Evolutionary conservation across 2,888 invertebrate species (phyloP).

Genomic region (Archips xylosteana): DNA sequence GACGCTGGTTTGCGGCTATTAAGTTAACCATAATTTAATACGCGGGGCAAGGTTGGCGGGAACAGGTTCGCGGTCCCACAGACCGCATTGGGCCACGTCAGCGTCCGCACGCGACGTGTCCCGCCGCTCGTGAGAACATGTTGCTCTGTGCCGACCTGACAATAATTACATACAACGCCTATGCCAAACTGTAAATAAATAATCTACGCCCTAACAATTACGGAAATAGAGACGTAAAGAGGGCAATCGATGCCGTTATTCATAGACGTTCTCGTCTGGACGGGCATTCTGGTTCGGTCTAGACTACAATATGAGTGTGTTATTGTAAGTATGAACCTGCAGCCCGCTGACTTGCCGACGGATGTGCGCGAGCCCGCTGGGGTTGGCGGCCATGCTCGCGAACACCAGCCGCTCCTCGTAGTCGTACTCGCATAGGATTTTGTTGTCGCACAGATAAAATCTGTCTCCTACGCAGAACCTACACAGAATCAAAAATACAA

Average conservation of each 20-base stretch:
- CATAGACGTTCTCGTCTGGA: constrained; percentile 31
- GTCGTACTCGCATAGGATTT: constrained; percentile 97
- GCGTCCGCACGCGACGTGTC: constrained; percentile 28
- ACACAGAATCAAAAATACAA: constrained; percentile 50
- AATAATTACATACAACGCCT: constrained; percentile 16
- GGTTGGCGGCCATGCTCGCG: constrained; percentile 95
- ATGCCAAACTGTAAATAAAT: constrained; percentile 23
- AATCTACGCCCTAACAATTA: constrained; percentile 12
- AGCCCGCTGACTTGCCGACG: constrained; percentile 92
- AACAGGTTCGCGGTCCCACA: constrained; percentile 50
- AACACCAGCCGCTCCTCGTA: constrained; percentile 96
- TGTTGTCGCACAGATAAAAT: constrained; percentile 97
- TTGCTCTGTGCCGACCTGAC: not conserved
- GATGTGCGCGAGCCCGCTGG: constrained; percentile 94
- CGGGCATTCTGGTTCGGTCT: constrained; percentile 47
- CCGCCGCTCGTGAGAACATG: constrained; percentile 24
- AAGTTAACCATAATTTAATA: constrained; percentile 56
- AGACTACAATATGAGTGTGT: constrained; percentile 50
- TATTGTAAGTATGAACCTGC: constrained; percentile 71
- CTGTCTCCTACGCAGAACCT: constrained; percentile 98
- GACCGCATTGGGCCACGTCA: constrained; percentile 63
- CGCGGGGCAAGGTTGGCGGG: constrained; percentile 39
- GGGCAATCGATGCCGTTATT: constrained; percentile 42
- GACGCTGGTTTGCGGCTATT: constrained; percentile 53
- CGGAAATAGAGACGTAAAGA: constrained; percentile 26